phyloP scores from a whole-genome alignment of 2,797 vertebrate species.

The Babyrousa celebensis region DNA sequence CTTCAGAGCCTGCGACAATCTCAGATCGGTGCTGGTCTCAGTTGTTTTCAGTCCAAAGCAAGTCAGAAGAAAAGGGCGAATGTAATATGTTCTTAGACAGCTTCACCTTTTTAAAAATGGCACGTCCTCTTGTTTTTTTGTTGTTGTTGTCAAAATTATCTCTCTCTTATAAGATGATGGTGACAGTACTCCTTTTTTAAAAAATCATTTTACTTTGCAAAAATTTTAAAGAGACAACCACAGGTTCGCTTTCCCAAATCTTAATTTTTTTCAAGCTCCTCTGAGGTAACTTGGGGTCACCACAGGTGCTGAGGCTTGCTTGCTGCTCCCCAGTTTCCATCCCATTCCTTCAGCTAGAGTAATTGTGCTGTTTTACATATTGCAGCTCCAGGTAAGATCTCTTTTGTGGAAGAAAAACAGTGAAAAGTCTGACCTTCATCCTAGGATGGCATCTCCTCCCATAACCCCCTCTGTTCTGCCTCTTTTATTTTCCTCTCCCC shows the following conservation, averaged over 20 bases:
- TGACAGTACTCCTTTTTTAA: background rate
- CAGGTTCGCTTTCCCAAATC: background rate
- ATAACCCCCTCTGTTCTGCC: background rate
- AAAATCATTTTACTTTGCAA: background rate
- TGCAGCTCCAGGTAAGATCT: background rate
- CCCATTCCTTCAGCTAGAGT: background rate
- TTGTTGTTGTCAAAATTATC: background rate
- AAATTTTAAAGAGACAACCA: slow-evolving; percentile 12
- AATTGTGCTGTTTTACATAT: background rate
- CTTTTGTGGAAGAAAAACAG: background rate
- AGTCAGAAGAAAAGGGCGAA: too few relatives aligned
- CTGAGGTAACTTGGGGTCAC: background rate
- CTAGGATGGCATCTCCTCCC: background rate
- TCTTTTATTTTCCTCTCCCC: background rate
- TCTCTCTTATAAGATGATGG: background rate
- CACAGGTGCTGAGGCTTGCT: background rate
- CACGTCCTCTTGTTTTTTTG: background rate
- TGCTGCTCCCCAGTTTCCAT: background rate
- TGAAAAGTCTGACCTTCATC: background rate
- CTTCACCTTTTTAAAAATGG: background rate
- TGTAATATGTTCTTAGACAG: background rate
- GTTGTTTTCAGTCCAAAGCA: background rate
- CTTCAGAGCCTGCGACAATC: too few relatives aligned
- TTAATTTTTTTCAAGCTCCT: background rate
- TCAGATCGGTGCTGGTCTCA: background rate